Evolutionary conservation across 2,888 invertebrate genomes (phyloP), one percentile per base, ranked within the genome.

Genomic region (Lutraria lutraria): DNA sequence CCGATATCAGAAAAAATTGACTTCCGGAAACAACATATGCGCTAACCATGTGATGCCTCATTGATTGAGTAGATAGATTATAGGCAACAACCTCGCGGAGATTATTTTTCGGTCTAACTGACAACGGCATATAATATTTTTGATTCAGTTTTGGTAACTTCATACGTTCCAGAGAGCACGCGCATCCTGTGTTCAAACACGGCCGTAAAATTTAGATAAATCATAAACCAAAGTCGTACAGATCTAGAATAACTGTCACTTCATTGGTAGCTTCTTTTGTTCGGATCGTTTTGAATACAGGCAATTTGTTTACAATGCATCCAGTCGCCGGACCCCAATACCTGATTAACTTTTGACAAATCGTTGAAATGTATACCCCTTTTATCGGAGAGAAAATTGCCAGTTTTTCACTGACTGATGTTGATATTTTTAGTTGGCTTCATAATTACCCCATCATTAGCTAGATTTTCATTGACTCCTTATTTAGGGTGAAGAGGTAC

Each of bases 361-460:
- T 82, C 76, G 54, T 56, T 85, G 68, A 81, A 82, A 76, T 83
- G 54, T 54, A 85, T 81, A 54, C 81, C 85, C 56, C 88, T 88
- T 81, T 85, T 85, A 88, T 85, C 82, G 76, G 25, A n/a, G 43
- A 80, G 85, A 82, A 88, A 88, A 85, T 88, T 85, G 82, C 85
- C 31, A 25, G 85, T 81, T 88, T 54, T 68, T 34, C 10, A 43
- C 10, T 63, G 52, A 25, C 80, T 54, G 54, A 68, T 83, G 82
- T 83, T 79, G 79, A 53, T 86, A 76, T 83, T 43, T 43, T 88
- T 88, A 86, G 83, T 88, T 82, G 60, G 81, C 52, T 56, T 90
- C 84, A 81, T 87, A 90, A 88, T 90, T 86, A 90, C 83, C 34
- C 79, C 82, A 82, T 88, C 88, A 90, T 88, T 88, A 87, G 84